Conservation (phyloP, 2,797 vertebrate species). For the Danio tinwini region DNA sequence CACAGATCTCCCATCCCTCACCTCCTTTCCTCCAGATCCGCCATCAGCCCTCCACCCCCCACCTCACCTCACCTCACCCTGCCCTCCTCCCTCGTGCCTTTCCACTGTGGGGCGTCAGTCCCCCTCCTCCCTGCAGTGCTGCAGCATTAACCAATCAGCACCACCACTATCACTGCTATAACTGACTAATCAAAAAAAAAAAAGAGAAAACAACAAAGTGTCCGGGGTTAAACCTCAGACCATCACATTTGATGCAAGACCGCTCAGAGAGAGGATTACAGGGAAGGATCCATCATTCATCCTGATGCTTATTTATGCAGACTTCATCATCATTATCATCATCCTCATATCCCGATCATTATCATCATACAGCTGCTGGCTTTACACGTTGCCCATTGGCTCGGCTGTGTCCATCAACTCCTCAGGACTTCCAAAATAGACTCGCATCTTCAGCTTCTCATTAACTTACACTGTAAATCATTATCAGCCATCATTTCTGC, state of each 20-base stretch:
- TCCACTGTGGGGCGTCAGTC: conserved; percentile 63
- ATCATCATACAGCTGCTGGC: conserved; percentile 43
- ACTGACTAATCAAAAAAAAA: conserved; percentile 45
- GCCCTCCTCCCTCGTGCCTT: conserved; percentile 71
- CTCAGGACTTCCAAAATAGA: conserved; percentile 76
- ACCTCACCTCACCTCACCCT: conserved; percentile 17
- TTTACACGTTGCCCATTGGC: conserved; percentile 57
- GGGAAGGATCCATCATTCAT: conserved; percentile 49
- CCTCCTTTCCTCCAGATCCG: conserved; percentile 44
- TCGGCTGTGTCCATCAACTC: conserved; percentile 68
- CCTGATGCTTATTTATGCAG: conserved; percentile 54
- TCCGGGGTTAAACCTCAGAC: conserved; percentile 21
- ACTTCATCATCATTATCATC: conserved; percentile 46
- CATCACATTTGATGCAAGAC: conserved; percentile 40
- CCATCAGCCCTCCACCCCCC: conserved; percentile 58
- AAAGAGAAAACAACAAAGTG: not conserved
- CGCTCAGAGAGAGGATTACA: conserved; percentile 44
- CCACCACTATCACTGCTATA: conserved; percentile 52
- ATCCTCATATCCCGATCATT: conserved; percentile 50
- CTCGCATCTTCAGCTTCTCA: conserved; percentile 56
- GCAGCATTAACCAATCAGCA: conserved; percentile 61
- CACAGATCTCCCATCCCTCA: conserved; percentile 58
- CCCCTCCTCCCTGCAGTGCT: conserved; percentile 63
- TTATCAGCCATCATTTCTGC: conserved; percentile 47
- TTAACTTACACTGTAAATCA: conserved; percentile 49